phyloP scores from a whole-genome alignment of 1,140 invertebrate species.

The Lamellibrachia luymesi region DNA sequence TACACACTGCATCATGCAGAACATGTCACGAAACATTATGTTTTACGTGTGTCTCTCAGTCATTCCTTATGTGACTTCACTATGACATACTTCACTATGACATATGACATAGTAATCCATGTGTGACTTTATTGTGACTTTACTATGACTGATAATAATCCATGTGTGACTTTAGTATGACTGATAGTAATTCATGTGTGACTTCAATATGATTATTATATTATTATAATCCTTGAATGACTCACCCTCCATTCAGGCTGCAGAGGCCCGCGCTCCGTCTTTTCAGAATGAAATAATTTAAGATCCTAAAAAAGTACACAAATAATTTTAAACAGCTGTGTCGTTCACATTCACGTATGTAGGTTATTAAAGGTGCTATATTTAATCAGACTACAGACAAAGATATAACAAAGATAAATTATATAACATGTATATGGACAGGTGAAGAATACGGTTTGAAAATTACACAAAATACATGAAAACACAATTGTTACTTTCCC shows the following conservation, averaged over 20 bases:
- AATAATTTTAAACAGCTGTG: slow-evolving; percentile 17
- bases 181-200: not conserved
- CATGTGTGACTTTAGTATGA: not conserved
- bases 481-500: too few species aligned
- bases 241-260: slow-evolving; percentile 73
- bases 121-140: not conserved
- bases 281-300: slow-evolving; percentile 75
- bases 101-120: not conserved
- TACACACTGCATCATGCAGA: too few species aligned
- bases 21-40: too few species aligned
- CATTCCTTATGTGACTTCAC: not conserved
- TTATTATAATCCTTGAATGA: not conserved
- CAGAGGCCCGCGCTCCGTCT: slow-evolving; percentile 79
- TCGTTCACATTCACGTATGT: too few species aligned
- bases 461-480: too few species aligned
- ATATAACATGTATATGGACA: too few species aligned
- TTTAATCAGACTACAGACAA: too few species aligned
- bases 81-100: not conserved
- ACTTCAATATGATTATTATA: not conserved
- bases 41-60: not conserved
- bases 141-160: not conserved
- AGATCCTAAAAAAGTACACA: slow-evolving; percentile 42
- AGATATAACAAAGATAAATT: too few species aligned
- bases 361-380: too few species aligned
- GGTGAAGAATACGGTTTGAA: too few species aligned